phyloP scores from a whole-genome alignment of 2,797 vertebrate species.

The Saxicola maurus region DNA sequence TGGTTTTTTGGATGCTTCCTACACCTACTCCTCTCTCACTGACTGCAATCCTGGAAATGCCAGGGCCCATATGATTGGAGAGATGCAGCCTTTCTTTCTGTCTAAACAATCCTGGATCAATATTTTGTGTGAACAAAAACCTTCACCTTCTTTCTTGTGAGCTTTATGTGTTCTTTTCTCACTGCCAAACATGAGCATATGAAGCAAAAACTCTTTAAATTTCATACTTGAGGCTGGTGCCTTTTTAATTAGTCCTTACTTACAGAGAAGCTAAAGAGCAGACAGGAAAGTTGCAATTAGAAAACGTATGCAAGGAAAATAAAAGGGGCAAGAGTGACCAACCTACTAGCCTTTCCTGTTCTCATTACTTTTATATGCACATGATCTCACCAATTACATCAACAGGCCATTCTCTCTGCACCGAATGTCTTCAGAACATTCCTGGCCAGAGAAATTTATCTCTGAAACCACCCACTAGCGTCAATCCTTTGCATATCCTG shows the following conservation, averaged over 20 bases:
- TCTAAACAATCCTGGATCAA: background rate
- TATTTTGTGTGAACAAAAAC: background rate
- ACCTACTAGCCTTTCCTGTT: background rate
- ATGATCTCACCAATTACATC: slow-evolving; percentile 4
- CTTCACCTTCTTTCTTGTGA: background rate
- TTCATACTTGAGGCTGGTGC: background rate
- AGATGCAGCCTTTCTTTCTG: background rate
- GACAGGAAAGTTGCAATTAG: background rate
- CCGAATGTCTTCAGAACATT: background rate
- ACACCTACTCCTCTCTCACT: background rate
- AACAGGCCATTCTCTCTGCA: background rate
- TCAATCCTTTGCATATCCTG: background rate
- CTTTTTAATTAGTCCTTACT: background rate
- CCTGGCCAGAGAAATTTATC: background rate
- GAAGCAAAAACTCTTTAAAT: background rate
- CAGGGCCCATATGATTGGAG: background rate
- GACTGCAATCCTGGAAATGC: background rate
- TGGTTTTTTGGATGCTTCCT: background rate
- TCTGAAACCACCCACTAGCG: background rate
- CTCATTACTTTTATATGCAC: background rate
- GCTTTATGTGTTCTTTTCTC: background rate
- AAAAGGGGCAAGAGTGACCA: background rate
- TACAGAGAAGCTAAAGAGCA: background rate
- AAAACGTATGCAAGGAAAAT: background rate
- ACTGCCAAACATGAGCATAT: background rate